A percentile compares a stretch with the other conserved stretches of the same genome.
phyloP scores from a whole-genome alignment of 2,888 invertebrate species.

The Polia nebulosa region DNA sequence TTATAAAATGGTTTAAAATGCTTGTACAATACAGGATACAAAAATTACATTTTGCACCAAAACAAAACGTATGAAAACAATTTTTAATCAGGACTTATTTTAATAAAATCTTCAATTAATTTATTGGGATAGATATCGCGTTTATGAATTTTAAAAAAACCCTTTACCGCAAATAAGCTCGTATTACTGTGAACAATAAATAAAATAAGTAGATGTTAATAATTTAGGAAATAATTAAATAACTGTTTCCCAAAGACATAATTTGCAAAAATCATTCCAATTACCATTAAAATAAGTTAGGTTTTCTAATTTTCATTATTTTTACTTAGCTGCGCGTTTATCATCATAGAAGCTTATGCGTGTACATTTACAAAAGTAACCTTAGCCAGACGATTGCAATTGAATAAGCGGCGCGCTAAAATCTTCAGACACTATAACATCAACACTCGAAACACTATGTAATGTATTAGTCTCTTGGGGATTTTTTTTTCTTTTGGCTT shows the following conservation, averaged over 20 bases:
- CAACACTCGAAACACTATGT: too few relatives aligned
- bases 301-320: background rate
- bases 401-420: slow-evolving; percentile 19
- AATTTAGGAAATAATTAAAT: background rate
- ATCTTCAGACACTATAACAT: background rate
- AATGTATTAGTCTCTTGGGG: too few relatives aligned
- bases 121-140: too few relatives aligned
- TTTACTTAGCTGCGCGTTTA: slow-evolving; percentile 24
- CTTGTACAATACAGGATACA: too few relatives aligned
- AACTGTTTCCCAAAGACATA: background rate
- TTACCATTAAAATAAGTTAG: background rate
- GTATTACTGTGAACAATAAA: too few relatives aligned
- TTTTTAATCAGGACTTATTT: too few relatives aligned
- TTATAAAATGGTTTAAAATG: too few relatives aligned
- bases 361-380: background rate
- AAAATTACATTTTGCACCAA: too few relatives aligned
- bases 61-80: too few relatives aligned
- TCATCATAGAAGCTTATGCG: slow-evolving; percentile 2
- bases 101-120: too few relatives aligned
- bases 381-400: slow-evolving; percentile 15
- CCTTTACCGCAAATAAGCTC: background rate
- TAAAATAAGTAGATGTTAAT: background rate
- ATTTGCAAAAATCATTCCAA: background rate
- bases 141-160: too few relatives aligned
- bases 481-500: too few relatives aligned